Conservation (phyloP, 2,113 vertebrate genomes). For the Turdus rufiventris region DNA sequence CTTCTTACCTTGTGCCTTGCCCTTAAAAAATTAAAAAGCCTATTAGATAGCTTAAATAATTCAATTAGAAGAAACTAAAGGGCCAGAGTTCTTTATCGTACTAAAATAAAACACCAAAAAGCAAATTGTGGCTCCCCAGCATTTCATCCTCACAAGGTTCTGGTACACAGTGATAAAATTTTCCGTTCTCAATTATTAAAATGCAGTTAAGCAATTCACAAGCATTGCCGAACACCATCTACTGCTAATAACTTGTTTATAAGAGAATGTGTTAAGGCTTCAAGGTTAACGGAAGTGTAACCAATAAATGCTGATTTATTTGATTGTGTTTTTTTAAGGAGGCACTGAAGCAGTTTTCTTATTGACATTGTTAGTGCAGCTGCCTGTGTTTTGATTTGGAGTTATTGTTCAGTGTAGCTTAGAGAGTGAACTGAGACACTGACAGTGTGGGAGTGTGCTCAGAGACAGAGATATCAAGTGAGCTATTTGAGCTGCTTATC, state of each 20-base stretch:
- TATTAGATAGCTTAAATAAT: neutral
- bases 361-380: neutral
- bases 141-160: neutral
- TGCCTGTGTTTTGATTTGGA: conserved; percentile 65
- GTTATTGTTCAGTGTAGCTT: conserved; percentile 14
- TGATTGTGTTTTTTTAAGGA: neutral
- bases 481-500: conserved; percentile 73
- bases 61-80: neutral
- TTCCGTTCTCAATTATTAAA: conserved; percentile 49
- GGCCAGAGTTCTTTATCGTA: neutral
- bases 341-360: neutral
- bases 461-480: conserved; percentile 55
- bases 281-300: neutral
- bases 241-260: neutral
- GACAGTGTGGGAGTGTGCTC: conserved; percentile 33
- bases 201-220: conserved; percentile 1
- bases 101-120: neutral
- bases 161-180: neutral
- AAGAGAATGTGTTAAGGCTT: neutral
- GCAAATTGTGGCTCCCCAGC: neutral
- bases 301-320: neutral
- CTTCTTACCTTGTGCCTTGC: neutral
- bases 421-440: conserved; percentile 31
- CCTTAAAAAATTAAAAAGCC: neutral
- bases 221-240: neutral